These are phyloP conservation scores for Dioctria rufipes DNA, from an alignment of 2,888 invertebrate genomes.

Conservation along the genomic window DNA sequence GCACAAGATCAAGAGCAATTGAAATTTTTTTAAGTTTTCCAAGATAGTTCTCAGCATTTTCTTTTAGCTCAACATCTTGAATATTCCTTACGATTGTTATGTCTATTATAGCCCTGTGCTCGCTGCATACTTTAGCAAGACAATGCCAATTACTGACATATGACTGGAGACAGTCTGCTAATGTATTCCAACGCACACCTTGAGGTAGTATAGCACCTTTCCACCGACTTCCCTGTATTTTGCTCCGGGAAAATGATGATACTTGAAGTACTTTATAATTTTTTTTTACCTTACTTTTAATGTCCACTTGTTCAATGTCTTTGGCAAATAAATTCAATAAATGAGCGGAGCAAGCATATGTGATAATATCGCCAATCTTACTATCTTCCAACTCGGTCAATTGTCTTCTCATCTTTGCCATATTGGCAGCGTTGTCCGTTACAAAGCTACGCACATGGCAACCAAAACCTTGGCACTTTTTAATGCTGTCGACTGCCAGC, in stretches of 20 bases:
- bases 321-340: not conserved
- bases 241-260: slow-evolving; percentile 1
- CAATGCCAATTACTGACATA: no score
- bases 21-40: not conserved
- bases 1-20: not conserved
- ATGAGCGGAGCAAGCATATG: not conserved
- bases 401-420: not conserved
- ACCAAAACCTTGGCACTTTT: not conserved
- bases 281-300: not conserved
- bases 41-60: not conserved
- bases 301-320: not conserved
- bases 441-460: not conserved
- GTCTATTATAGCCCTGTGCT: no score
- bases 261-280: not conserved
- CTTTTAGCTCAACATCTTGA: not conserved
- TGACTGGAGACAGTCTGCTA: slow-evolving; percentile 7
- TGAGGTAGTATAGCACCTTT: not conserved
- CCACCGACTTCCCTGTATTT: not conserved
- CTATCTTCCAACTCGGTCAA: not conserved
- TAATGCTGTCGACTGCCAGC: not conserved
- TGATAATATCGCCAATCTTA: not conserved
- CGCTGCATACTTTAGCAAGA: no score
- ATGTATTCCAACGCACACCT: not conserved
- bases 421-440: slow-evolving; percentile 3
- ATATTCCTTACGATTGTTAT: no score